Base-by-base conservation (phyloP, 1,140 invertebrate genomes). In the Drosophila pallidifrons region DNA sequence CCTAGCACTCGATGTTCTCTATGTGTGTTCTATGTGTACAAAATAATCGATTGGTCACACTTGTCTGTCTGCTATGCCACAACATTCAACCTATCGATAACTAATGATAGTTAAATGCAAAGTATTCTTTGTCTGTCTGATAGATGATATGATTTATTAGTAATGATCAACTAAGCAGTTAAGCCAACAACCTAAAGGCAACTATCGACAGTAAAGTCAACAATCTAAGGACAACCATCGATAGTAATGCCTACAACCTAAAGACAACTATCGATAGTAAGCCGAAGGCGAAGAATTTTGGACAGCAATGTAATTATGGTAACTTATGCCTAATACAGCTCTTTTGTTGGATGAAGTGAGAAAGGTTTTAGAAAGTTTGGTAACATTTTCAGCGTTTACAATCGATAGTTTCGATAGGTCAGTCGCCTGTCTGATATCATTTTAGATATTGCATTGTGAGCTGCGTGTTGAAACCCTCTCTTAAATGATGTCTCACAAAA, bases 1-100 rank as follows among this genome's bases (percentile, higher is more conserved):
- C 49, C 49, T 13, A 52, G 46, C 67, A 70, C 58, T 70, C 25
- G 67, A 60, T 69, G 66, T 69, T 69, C 60, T 69, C 13, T 69
- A 7, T 54, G 51, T 68, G 35, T 68, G 28, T 52, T 25, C 13
- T 25, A 32, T 28, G 46, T 32, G 51, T 30, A 30, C 32, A n/a
- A 54, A 35, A 15, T 15, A 35, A 54, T 54, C 13, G 51, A 32
- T 54, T 54, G 51, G 51, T 54, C 51, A 54, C 28, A 54, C 51
- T 47, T 41, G 38, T 41, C 38, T 10, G 38, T 41, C 38, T 41
- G 38, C 38, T 41, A 41, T 41, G 20, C 20, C 20, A n/a, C 11
- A 10, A 41, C 8, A 41, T n/a, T 41, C 1, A 41, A 41, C 38
- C 38, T 16, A 47, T 8, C 45, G 45, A 47, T 47, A 16, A 47